These are phyloP conservation scores for Ceratina japonica DNA, from an alignment of 1,140 invertebrate species.

Conservation along the genomic window DNA sequence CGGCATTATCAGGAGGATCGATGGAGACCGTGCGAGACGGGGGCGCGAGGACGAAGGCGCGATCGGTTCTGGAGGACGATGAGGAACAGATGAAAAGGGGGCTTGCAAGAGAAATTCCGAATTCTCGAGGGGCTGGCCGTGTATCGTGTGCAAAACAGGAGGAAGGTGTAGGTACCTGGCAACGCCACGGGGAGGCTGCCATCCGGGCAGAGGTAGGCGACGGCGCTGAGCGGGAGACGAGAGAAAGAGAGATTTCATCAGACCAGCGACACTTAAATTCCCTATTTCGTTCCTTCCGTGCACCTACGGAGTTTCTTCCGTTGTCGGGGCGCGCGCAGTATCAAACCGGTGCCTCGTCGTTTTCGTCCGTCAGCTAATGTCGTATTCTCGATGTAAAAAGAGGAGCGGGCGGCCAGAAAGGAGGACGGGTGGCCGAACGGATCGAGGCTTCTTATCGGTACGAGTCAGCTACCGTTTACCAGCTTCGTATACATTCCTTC, in stretches of 20 bases:
- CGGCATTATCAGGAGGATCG: conserved; percentile 42
- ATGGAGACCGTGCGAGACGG: conserved; percentile 8
- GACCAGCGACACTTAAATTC: conserved; percentile 68
- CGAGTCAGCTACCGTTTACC: conserved; percentile 67
- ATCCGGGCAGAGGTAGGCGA: conserved; percentile 19
- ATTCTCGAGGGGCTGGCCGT: conserved; percentile 53
- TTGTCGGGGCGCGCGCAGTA: conserved; percentile 22
- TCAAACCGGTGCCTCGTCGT: conserved; percentile 29
- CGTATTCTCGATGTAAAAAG: conserved; percentile 65
- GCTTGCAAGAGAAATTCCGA: conserved; percentile 47
- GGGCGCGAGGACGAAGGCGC: conserved; percentile 19
- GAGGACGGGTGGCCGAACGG: conserved; percentile 59
- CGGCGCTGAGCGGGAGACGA: conserved; percentile 1
- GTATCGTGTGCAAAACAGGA: conserved; percentile 50
- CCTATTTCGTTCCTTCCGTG: conserved; percentile 70
- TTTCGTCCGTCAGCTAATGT: conserved; percentile 65
- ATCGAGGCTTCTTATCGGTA: conserved; percentile 72
- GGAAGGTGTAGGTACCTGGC: conserved; percentile 5
- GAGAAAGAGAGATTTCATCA: conserved; percentile 64
- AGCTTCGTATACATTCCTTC: conserved; percentile 50
- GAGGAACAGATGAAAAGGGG: conserved; percentile 44
- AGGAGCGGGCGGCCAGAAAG: conserved; percentile 27
- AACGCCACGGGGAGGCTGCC: conserved; percentile 1
- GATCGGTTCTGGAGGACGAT: conserved; percentile 21
- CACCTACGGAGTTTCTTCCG: conserved; percentile 58